Evolutionary conservation across 1,140 invertebrate species (phyloP).

Genomic region (Reticulitermes speratus): DNA sequence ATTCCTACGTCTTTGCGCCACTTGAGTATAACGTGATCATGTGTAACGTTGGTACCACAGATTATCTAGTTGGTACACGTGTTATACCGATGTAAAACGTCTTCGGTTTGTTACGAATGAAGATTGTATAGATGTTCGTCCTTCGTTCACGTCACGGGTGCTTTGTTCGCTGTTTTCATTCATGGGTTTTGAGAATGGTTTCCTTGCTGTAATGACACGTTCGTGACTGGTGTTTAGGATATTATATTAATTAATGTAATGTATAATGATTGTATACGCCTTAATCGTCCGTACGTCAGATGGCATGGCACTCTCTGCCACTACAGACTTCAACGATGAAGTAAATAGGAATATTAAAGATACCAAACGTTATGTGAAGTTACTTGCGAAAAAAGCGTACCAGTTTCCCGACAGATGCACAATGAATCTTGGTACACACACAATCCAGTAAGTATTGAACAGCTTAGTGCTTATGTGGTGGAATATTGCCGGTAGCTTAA

Average conservation of each 20-base stretch:
- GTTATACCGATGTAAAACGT: too few species aligned
- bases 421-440: slow-evolving; percentile 39
- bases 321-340: slow-evolving; percentile 46
- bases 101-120: not conserved
- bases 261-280: slow-evolving; percentile 45
- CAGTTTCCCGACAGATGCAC: slow-evolving; percentile 45
- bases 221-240: not conserved
- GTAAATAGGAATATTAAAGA: slow-evolving; percentile 42
- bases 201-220: not conserved
- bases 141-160: not conserved
- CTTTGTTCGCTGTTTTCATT: not conserved
- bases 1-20: too few species aligned
- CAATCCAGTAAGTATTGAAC: slow-evolving; percentile 13
- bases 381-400: slow-evolving; percentile 43
- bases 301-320: slow-evolving; percentile 46
- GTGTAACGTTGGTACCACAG: too few species aligned
- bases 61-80: too few species aligned
- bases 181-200: not conserved
- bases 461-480: too few species aligned
- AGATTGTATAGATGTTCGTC: not conserved
- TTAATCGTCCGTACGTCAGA: slow-evolving; percentile 45
- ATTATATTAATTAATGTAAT: not conserved
- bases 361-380: slow-evolving; percentile 46
- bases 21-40: too few species aligned
- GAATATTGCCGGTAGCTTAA: too few species aligned